These are phyloP conservation scores for Zelostemma sp. DNA, from an alignment of 1,140 invertebrate genomes.

Conservation along the genomic window DNA sequence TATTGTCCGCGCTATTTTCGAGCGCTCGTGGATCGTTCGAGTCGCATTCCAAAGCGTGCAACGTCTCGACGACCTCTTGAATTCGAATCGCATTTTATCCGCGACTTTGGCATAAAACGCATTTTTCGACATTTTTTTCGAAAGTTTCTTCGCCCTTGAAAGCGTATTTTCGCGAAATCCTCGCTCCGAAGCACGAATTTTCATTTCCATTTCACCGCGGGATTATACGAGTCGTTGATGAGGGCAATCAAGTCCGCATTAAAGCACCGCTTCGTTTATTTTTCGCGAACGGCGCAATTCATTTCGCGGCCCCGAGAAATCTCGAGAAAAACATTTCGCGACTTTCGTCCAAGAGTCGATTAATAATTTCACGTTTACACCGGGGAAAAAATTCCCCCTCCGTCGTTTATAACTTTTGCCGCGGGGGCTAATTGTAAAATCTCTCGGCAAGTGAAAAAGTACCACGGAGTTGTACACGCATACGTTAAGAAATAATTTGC, in stretches of 20 bases:
- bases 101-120: neutral
- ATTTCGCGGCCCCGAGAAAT: neutral
- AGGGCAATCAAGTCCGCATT: too few relatives aligned
- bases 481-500: neutral
- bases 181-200: too few relatives aligned
- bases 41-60: slow-evolving; percentile 28
- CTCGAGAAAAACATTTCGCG: neutral
- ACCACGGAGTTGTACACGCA: neutral
- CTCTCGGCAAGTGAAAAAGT: neutral
- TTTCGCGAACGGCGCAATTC: neutral
- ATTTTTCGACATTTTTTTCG: too few relatives aligned
- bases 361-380: neutral
- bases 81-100: slow-evolving; percentile 32
- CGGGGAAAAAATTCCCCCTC: neutral
- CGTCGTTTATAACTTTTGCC: too few relatives aligned
- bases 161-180: neutral
- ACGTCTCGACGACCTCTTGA: slow-evolving; percentile 26
- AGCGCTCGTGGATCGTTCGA: slow-evolving; percentile 6
- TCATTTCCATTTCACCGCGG: too few relatives aligned
- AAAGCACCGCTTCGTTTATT: too few relatives aligned
- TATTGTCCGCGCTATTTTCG: too few relatives aligned
- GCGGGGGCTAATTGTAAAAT: neutral
- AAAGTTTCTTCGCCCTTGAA: neutral
- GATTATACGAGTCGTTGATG: too few relatives aligned
- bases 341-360: neutral